phyloP scores from a whole-genome alignment of 23 tunicate genomes.

The Pegea sp. region DNA sequence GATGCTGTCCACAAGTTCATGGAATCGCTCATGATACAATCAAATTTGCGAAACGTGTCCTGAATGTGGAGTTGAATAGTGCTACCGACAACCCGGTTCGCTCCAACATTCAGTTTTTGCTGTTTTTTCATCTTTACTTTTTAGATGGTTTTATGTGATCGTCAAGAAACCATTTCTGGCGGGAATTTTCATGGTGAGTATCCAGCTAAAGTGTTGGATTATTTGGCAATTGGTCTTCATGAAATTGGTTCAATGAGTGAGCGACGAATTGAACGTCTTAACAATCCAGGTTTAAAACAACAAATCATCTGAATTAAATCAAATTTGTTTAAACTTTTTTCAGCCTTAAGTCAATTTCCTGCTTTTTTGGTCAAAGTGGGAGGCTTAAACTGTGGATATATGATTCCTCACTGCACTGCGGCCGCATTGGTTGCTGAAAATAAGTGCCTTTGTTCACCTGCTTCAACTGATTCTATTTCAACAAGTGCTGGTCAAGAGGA shows the following conservation, averaged over 20 bases:
- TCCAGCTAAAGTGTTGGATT: conserved; percentile 87
- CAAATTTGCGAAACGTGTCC: conserved; percentile 37
- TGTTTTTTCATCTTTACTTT: background rate
- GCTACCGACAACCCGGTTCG: conserved; percentile 96
- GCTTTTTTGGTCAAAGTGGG: conserved; percentile 90
- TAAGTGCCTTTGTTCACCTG: conserved; percentile 75
- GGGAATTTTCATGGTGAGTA: conserved; percentile 99
- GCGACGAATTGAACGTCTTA: conserved; percentile 74
- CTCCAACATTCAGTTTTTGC: background rate
- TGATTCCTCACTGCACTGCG: conserved; percentile 93
- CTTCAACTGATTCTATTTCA: conserved; percentile 76
- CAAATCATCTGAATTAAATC: too few relatives aligned
- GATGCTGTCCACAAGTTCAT: conserved; percentile 96
- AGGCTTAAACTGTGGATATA: conserved; percentile 79
- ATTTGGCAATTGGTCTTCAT: conserved; percentile 85
- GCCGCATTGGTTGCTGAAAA: conserved; percentile 91
- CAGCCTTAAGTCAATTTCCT: conserved; percentile 32
- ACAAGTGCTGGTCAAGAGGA: conserved; percentile 97
- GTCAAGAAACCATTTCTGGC: conserved; percentile 66
- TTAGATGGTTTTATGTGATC: conserved; percentile 81
- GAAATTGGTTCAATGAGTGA: conserved; percentile 81
- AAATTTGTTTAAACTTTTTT: background rate
- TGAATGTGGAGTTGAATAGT: conserved; percentile 74
- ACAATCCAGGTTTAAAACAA: conserved; percentile 64
- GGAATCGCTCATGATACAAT: conserved; percentile 87